Conservation (phyloP, 2,113 vertebrate species). For the Scomber colias region DNA sequence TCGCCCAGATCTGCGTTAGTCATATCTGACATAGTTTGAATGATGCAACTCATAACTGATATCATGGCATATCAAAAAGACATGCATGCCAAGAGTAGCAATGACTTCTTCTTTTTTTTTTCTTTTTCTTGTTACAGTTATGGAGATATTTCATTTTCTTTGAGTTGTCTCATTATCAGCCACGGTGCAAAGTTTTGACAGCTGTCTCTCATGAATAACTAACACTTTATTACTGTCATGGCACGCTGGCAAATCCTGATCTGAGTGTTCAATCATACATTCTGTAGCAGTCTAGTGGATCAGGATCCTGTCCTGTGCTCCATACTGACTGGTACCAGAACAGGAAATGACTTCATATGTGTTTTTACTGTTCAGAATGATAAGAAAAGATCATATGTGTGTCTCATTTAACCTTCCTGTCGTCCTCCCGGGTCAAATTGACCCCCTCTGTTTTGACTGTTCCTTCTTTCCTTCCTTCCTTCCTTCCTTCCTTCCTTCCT, state of each 20-base stretch:
- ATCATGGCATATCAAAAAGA: neutral
- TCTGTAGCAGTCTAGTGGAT: neutral
- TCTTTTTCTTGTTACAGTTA: neutral
- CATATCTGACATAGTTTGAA: neutral
- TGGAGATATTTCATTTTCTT: too few relatives aligned
- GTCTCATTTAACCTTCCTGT: neutral
- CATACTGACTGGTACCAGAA: neutral
- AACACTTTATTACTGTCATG: neutral
- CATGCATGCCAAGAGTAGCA: neutral
- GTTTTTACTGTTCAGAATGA: neutral
- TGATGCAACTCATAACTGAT: constrained; percentile 30
- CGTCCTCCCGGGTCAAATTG: too few relatives aligned
- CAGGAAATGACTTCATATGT: neutral
- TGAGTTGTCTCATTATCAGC: neutral
- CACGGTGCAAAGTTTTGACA: constrained; percentile 2
- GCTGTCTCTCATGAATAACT: neutral
- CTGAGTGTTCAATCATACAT: neutral
- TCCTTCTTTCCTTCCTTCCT: too few relatives aligned
- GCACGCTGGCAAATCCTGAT: neutral
- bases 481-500: too few relatives aligned
- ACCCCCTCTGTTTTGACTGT: too few relatives aligned
- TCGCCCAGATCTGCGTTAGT: neutral
- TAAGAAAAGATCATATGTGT: neutral
- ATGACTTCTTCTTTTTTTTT: neutral
- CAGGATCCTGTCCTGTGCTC: neutral